phyloP scores from a whole-genome alignment of 35 echinoderm and acorn worm genomes.

The Heliocidaris erythrogramma region DNA sequence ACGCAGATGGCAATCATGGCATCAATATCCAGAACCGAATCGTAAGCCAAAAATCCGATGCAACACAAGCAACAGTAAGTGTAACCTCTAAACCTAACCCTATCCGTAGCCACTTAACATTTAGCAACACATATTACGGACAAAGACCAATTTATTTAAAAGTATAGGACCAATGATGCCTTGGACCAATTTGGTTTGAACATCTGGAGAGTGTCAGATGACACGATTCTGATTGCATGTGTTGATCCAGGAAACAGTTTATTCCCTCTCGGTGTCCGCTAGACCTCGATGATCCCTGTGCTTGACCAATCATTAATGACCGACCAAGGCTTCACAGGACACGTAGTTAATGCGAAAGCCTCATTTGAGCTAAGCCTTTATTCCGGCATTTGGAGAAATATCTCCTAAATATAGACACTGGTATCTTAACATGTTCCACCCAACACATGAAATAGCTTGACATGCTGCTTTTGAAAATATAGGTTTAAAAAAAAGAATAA shows the following conservation, averaged over 20 bases:
- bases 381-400: neutral
- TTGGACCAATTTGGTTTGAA: neutral
- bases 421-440: neutral
- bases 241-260: conserved; percentile 1
- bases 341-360: neutral
- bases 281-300: neutral
- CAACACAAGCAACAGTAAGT: too few relatives aligned
- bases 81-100: too few relatives aligned
- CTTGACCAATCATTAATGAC: neutral
- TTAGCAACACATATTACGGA: too few relatives aligned
- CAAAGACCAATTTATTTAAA: too few relatives aligned
- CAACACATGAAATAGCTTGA: neutral
- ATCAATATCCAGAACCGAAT: too few relatives aligned
- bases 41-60: too few relatives aligned
- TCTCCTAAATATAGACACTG: neutral
- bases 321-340: neutral
- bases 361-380: neutral
- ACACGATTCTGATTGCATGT: neutral
- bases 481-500: too few relatives aligned
- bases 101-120: too few relatives aligned
- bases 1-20: too few relatives aligned
- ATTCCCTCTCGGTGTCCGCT: neutral
- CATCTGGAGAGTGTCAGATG: neutral
- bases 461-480: neutral
- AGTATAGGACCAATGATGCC: too few relatives aligned